Conservation (phyloP, 2,888 invertebrate species). For the Tetramorium bicarinatum region DNA sequence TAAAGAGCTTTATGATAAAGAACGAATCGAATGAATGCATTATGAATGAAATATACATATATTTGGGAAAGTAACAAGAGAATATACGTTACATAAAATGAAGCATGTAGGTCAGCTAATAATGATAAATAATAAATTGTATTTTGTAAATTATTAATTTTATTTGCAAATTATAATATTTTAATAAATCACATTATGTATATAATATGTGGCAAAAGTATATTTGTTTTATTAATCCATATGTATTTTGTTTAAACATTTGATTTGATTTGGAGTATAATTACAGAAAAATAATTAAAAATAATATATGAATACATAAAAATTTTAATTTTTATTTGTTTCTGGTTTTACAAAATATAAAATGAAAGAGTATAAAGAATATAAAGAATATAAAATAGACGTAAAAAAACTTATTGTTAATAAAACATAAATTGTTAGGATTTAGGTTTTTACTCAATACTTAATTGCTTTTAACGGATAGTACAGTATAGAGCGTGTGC, state of each 20-base stretch:
- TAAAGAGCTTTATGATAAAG: conserved; percentile 1
- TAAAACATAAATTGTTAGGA: background rate
- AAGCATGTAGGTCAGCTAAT: background rate
- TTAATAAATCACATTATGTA: background rate
- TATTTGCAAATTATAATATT: background rate
- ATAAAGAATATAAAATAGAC: background rate
- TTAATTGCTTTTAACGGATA: background rate
- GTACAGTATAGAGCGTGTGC: background rate
- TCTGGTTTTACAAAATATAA: conserved; percentile 4
- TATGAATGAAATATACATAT: background rate
- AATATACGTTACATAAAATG: background rate
- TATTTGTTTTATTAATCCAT: background rate
- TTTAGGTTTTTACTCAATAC: background rate
- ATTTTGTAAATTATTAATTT: conserved; percentile 1
- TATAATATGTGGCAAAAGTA: background rate
- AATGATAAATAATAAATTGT: background rate
- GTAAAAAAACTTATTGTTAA: background rate
- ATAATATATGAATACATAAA: background rate
- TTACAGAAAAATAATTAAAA: background rate
- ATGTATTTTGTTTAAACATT: conserved; percentile 2
- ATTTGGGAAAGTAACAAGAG: background rate
- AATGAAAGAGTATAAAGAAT: background rate
- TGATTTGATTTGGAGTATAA: background rate
- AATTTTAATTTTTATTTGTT: background rate
- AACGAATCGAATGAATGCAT: background rate